Conservation (phyloP, 30 jellyfish, hydroid and myxozoan species). For the Cassiopea andromeda region DNA sequence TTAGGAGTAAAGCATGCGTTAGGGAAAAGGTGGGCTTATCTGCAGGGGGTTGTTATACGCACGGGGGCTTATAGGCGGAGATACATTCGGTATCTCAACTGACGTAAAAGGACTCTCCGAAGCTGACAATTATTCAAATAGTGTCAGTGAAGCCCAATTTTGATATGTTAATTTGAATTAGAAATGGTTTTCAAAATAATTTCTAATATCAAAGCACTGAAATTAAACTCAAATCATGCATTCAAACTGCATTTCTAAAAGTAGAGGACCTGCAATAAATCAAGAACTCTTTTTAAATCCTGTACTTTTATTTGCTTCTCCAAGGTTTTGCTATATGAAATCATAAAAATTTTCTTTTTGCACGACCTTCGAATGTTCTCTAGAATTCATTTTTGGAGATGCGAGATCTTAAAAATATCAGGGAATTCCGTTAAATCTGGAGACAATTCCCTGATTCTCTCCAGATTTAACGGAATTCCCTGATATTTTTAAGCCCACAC, state of each 20-base stretch:
- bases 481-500: too few relatives aligned
- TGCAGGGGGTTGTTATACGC: too few relatives aligned
- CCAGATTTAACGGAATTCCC: too few relatives aligned
- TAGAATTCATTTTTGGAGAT: too few relatives aligned
- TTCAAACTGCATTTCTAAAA: neutral
- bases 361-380: neutral
- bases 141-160: neutral
- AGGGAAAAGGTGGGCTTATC: too few relatives aligned
- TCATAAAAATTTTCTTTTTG: neutral
- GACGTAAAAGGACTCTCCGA: slow-evolving; percentile 31
- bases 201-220: neutral
- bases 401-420: too few relatives aligned
- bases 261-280: neutral
- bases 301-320: neutral
- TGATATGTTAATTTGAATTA: neutral
- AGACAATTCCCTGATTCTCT: too few relatives aligned
- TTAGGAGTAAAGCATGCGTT: too few relatives aligned
- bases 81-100: slow-evolving; percentile 4
- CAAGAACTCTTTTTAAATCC: neutral
- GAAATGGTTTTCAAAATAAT: neutral
- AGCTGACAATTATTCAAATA: neutral
- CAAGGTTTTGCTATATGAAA: neutral
- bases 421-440: too few relatives aligned
- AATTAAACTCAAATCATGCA: neutral
- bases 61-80: too few relatives aligned